Evolutionary conservation across 2,888 invertebrate genomes (phyloP).

Genomic region (Acanthoscelides obtectus): DNA sequence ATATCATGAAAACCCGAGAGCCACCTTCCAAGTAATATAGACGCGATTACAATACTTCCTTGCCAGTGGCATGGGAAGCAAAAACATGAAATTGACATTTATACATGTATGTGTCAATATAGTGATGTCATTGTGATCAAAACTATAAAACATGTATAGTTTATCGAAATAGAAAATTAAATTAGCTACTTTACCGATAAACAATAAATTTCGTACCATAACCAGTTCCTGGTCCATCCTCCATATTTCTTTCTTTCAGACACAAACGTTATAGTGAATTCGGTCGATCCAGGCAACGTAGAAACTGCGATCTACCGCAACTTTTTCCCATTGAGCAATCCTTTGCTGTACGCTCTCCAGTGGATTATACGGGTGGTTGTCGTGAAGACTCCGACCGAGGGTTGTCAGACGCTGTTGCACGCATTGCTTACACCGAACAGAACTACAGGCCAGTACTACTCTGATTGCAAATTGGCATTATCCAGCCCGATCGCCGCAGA

Average conservation of each 20-base stretch:
- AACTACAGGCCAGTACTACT: constrained; percentile 42
- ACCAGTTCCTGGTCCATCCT: too few relatives aligned
- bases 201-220: too few relatives aligned
- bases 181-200: too few relatives aligned
- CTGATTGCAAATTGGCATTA: constrained; percentile 39
- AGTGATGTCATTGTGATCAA: too few relatives aligned
- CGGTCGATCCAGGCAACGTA: constrained; percentile 48
- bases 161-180: too few relatives aligned
- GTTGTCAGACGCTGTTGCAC: constrained; percentile 46
- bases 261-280: constrained; percentile 43
- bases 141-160: too few relatives aligned
- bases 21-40: too few relatives aligned
- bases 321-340: constrained; percentile 41
- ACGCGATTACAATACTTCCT: too few relatives aligned
- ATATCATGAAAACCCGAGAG: too few relatives aligned
- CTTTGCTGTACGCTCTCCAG: constrained; percentile 41
- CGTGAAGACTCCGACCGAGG: constrained; percentile 44
- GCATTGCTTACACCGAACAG: constrained; percentile 40
- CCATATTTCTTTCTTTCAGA: constrained; percentile 33
- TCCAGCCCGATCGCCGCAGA: constrained; percentile 38
- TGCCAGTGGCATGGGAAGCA: too few relatives aligned
- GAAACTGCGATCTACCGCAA: constrained; percentile 46
- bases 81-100: too few relatives aligned
- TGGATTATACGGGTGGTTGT: constrained; percentile 43
- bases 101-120: too few relatives aligned